phyloP scores from a whole-genome alignment of 2,888 invertebrate genomes.

The Ophion slaviceki region DNA sequence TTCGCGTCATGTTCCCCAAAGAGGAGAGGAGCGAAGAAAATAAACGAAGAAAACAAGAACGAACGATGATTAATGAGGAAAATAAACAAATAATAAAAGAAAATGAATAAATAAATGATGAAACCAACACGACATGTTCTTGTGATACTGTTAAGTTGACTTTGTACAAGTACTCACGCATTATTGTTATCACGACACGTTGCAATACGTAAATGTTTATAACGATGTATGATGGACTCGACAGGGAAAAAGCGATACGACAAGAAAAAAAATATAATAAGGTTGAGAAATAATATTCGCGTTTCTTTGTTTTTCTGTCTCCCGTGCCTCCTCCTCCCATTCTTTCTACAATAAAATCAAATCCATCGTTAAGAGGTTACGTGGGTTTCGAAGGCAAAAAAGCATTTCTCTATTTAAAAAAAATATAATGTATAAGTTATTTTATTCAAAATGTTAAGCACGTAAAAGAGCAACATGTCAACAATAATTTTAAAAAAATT shows the following conservation, averaged over 20 bases:
- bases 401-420: too few species aligned
- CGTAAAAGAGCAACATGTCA: too few species aligned
- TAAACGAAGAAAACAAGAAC: conserved; percentile 31
- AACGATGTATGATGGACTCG: conserved; percentile 73
- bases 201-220: conserved; percentile 77
- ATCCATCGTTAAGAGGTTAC: not conserved
- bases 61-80: conserved; percentile 33
- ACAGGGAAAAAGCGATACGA: conserved; percentile 57
- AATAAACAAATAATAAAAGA: conserved; percentile 16
- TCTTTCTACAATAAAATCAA: not conserved
- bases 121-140: conserved; percentile 65
- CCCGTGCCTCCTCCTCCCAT: not conserved
- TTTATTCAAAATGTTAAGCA: too few species aligned
- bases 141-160: conserved; percentile 75
- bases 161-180: conserved; percentile 76
- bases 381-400: too few species aligned
- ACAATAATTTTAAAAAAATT: too few species aligned
- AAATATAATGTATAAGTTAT: too few species aligned
- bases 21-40: conserved; percentile 20
- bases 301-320: not conserved
- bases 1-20: conserved; percentile 23
- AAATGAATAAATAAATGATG: conserved; percentile 43
- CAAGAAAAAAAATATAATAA: conserved; percentile 71
- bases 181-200: conserved; percentile 77
- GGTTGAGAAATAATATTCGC: conserved; percentile 69